A percentile compares a stretch with the other conserved stretches of the same genome.
Conservation (phyloP, 2,797 vertebrate species). For the Sebastes itinus region DNA sequence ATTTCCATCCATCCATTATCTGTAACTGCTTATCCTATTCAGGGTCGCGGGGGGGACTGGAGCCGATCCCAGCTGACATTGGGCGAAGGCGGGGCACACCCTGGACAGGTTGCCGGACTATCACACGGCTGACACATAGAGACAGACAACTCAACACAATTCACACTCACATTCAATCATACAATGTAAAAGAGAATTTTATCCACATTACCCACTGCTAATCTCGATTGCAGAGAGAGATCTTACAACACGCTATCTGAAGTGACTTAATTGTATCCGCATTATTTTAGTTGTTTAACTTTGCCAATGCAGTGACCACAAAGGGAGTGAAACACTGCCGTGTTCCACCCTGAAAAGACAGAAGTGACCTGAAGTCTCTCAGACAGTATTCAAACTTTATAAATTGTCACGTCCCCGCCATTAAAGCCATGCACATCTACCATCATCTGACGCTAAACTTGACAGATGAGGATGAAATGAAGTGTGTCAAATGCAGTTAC, state of each 20-base stretch:
- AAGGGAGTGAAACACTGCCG: neutral
- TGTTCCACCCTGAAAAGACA: constrained; percentile 2
- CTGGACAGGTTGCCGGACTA: accelerated
- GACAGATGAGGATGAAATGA: constrained; percentile 91
- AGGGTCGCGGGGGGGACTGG: too few species aligned
- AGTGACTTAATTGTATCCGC: neutral
- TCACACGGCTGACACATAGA: neutral
- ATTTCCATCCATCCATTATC: neutral
- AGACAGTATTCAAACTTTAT: constrained; percentile 73
- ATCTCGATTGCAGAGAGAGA: neutral
- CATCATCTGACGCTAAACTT: constrained; percentile 82
- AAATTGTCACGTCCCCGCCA: constrained; percentile 83
- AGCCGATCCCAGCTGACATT: too few species aligned
- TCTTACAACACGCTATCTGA: neutral
- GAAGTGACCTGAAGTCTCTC: constrained; percentile 57
- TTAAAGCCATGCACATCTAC: constrained; percentile 85
- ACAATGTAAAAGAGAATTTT: neutral
- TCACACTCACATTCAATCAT: neutral
- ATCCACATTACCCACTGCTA: neutral
- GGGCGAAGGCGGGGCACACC: too few species aligned
- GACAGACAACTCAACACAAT: neutral
- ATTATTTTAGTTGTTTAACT: neutral
- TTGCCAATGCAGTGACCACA: constrained; percentile 3
- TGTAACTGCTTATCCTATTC: neutral
- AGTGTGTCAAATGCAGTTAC: constrained; percentile 87